Evolutionary conservation across 2,797 vertebrate genomes (phyloP).

Genomic region (Chaetodon trifasciatus): DNA sequence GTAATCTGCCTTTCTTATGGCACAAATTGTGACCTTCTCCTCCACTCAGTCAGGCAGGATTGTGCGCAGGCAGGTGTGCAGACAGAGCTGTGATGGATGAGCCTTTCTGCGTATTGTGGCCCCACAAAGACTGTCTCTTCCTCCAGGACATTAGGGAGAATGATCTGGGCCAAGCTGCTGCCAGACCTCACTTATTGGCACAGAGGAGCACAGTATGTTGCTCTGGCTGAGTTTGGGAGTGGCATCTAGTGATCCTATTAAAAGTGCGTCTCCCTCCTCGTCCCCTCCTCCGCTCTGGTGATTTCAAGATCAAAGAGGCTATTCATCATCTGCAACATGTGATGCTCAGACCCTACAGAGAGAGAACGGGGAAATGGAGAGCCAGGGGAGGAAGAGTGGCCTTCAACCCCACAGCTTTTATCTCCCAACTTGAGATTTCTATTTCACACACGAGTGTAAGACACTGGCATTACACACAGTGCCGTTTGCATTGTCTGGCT

Average conservation of each 20-base stretch:
- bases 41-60: constrained; percentile 39
- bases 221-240: constrained; percentile 57
- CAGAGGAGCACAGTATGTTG: constrained; percentile 43
- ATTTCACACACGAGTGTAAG: constrained; percentile 36
- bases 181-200: constrained; percentile 69
- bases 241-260: constrained; percentile 63
- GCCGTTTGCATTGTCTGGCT: constrained; percentile 35
- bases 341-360: constrained; percentile 54
- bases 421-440: constrained; percentile 55
- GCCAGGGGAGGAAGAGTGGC: constrained; percentile 37
- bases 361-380: constrained; percentile 11
- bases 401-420: constrained; percentile 56
- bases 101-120: constrained; percentile 54
- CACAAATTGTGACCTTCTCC: constrained; percentile 70
- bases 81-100: constrained; percentile 78
- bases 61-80: constrained; percentile 58
- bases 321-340: constrained; percentile 71
- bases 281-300: constrained; percentile 53
- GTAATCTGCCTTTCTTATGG: constrained; percentile 65
- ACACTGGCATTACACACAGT: constrained; percentile 31
- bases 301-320: constrained; percentile 71
- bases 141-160: constrained; percentile 74
- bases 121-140: constrained; percentile 62
- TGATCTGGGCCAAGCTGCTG: constrained; percentile 68
- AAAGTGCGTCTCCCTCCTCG: constrained; percentile 60